Percentiles rank a stretch among this genome's conserved stretches.
Conservation (phyloP, 2,113 vertebrate species). For the Pelodiscus sinensis region DNA sequence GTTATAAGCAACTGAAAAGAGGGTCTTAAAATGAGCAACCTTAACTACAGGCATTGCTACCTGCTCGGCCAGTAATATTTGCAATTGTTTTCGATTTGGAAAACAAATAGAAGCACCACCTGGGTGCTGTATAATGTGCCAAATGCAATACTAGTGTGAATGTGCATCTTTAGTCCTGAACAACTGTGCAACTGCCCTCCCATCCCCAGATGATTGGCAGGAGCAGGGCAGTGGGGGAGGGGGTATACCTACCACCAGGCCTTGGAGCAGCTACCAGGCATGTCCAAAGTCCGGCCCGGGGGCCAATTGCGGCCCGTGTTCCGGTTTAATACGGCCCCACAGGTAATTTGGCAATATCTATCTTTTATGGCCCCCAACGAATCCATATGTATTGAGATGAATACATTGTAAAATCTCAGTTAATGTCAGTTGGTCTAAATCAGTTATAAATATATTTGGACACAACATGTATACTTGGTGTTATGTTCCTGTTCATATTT, state of each 20-base stretch:
- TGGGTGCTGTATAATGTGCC: neutral
- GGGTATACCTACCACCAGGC: accelerated
- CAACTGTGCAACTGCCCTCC: neutral
- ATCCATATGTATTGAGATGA: too few species aligned
- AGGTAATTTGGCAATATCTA: too few species aligned
- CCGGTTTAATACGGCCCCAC: too few species aligned
- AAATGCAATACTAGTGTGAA: neutral
- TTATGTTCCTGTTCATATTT: too few species aligned
- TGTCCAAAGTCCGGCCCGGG: too few species aligned
- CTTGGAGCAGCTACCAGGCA: neutral
- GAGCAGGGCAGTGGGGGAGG: neutral
- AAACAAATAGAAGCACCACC: neutral
- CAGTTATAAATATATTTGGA: too few species aligned
- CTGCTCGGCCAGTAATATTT: neutral
- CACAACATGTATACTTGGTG: too few species aligned
- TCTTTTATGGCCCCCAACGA: too few species aligned
- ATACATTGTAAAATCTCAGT: too few species aligned
- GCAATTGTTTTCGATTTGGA: neutral
- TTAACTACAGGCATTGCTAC: neutral
- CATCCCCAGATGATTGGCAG: neutral
- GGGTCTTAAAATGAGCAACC: neutral
- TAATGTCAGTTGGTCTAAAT: too few species aligned
- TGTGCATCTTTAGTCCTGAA: neutral
- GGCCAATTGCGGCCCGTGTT: too few species aligned
- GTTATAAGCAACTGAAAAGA: neutral